phyloP scores from a whole-genome alignment of 2,797 vertebrate species.

The Sebastiscus tertius region DNA sequence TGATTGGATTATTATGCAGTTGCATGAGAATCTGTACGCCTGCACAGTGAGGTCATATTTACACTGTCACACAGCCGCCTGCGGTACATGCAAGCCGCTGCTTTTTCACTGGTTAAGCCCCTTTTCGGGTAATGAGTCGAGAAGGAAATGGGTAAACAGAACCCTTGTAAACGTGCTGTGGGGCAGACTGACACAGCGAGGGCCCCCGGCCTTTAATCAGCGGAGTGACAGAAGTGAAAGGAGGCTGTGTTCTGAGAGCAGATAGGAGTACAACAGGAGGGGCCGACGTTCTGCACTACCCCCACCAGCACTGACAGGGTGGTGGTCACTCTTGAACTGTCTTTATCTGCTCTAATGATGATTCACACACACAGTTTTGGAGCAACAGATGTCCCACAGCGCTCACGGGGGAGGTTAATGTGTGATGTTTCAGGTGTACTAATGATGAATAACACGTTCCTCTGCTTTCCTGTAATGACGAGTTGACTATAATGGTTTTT shows the following conservation, averaged over 20 bases:
- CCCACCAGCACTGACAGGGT: slow-evolving; percentile 26
- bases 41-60: slow-evolving; percentile 39
- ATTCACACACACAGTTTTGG: neutral
- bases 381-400: slow-evolving; percentile 3
- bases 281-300: slow-evolving; percentile 13
- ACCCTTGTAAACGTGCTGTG: slow-evolving; percentile 63
- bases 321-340: slow-evolving; percentile 36
- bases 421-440: neutral
- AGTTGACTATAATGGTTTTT: neutral
- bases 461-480: neutral
- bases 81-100: slow-evolving; percentile 12
- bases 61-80: slow-evolving; percentile 20
- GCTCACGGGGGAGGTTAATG: neutral
- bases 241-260: slow-evolving; percentile 65
- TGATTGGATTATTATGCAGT: slow-evolving; percentile 17
- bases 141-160: slow-evolving; percentile 63
- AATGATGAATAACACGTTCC: neutral
- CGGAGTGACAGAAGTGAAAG: slow-evolving; percentile 67
- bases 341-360: slow-evolving; percentile 6
- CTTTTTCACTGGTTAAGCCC: slow-evolving; percentile 24
- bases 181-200: slow-evolving; percentile 47
- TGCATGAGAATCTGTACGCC: slow-evolving; percentile 33
- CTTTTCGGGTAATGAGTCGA: slow-evolving; percentile 49
- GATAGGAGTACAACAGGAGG: slow-evolving; percentile 59
- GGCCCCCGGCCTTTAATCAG: slow-evolving; percentile 72